Conservation (phyloP, 2,113 vertebrate species). For the Phaethornis superciliosus region DNA sequence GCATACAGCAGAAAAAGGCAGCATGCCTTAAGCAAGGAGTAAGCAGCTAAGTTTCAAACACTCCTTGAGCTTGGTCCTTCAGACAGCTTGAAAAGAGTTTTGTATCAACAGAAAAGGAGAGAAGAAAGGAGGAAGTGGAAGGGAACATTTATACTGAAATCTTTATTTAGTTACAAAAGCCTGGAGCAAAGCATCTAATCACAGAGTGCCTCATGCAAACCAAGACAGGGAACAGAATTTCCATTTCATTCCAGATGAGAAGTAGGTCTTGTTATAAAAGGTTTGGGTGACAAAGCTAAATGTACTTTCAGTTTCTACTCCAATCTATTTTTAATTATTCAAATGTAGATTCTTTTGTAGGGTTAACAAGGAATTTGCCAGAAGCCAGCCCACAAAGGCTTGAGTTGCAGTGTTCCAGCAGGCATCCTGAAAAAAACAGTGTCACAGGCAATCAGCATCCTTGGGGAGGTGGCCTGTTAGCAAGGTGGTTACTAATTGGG, state of each 20-base stretch:
- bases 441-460: slow-evolving; percentile 73
- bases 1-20: not conserved
- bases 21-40: not conserved
- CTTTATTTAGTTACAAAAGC: slow-evolving; percentile 45
- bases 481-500: slow-evolving; percentile 67
- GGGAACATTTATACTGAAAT: slow-evolving; percentile 1
- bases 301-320: slow-evolving; percentile 6
- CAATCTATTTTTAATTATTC: slow-evolving; percentile 60
- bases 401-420: slow-evolving; percentile 41
- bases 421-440: slow-evolving; percentile 56
- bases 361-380: slow-evolving; percentile 54
- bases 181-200: slow-evolving; percentile 42
- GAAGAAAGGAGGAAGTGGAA: slow-evolving; percentile 32
- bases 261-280: slow-evolving; percentile 21
- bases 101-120: not conserved
- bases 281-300: slow-evolving; percentile 20
- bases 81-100: not conserved
- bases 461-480: slow-evolving; percentile 64
- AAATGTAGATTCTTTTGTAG: slow-evolving; percentile 39
- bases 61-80: not conserved
- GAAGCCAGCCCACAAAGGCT: slow-evolving; percentile 31
- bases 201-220: not conserved
- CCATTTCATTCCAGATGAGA: slow-evolving; percentile 16
- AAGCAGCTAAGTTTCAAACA: slow-evolving; percentile 9
- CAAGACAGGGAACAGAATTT: slow-evolving; percentile 33